Percentiles rank a stretch among this genome's conserved stretches.
Conservation (phyloP, 2,113 vertebrate species). For the Clarias batrachus region DNA sequence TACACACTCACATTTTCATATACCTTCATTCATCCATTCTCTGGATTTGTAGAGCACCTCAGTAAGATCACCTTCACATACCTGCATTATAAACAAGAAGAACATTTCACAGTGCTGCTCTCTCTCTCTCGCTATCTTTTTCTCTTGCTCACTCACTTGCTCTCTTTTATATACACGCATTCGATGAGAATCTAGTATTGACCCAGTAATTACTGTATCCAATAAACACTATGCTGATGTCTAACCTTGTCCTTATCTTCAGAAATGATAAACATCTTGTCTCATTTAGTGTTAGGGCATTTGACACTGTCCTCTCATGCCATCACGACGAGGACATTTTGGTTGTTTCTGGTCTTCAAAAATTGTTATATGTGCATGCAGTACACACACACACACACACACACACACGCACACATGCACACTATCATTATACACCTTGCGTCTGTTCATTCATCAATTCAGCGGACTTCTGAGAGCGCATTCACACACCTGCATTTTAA, state of each 20-base stretch:
- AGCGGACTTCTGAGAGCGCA: background rate
- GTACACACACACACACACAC: background rate
- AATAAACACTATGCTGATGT: background rate
- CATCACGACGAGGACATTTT: no score
- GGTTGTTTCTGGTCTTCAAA: no score
- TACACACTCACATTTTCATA: background rate
- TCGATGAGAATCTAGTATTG: background rate
- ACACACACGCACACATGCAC: constrained; percentile 17
- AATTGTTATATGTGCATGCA: no score
- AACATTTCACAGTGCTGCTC: background rate
- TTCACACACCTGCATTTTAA: constrained; percentile 36
- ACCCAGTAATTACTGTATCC: background rate
- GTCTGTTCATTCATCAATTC: constrained; percentile 25
- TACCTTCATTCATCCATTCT: constrained; percentile 14
- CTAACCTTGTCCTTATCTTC: no score
- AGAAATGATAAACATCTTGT: no score
- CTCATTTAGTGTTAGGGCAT: no score
- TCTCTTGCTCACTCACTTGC: no score
- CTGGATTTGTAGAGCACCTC: background rate
- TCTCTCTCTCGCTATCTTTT: background rate
- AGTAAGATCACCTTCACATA: constrained; percentile 15
- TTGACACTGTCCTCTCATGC: no score
- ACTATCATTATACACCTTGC: background rate
- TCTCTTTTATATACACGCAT: background rate
- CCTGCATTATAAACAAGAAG: constrained; percentile 43